Evolutionary conservation across 2,888 invertebrate genomes (phyloP).

Genomic region (Melieria picta): DNA sequence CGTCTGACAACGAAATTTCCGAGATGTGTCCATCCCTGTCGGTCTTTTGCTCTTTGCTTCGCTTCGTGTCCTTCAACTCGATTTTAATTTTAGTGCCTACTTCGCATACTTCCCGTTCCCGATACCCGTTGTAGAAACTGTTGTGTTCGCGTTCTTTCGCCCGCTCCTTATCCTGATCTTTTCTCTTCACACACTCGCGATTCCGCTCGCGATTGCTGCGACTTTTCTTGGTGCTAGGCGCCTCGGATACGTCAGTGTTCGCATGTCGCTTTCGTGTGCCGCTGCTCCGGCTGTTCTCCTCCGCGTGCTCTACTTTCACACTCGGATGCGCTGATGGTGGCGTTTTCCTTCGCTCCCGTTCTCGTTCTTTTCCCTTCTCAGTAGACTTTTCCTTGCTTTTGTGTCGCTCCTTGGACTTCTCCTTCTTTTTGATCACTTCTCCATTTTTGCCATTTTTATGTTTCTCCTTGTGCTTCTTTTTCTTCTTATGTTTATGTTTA

Average conservation of each 20-base stretch:
- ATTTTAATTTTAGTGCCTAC: conserved; percentile 37
- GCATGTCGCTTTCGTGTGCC: conserved; percentile 35
- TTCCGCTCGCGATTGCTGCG: conserved; percentile 9
- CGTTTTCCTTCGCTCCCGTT: background rate
- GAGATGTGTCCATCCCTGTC: conserved; percentile 49
- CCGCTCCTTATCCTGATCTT: conserved; percentile 50
- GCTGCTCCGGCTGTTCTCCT: background rate
- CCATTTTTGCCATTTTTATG: conserved; percentile 51
- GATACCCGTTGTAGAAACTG: conserved; percentile 53
- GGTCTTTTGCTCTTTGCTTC: background rate
- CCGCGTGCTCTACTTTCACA: conserved; percentile 12
- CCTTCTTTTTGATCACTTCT: conserved; percentile 47
- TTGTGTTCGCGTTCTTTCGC: conserved; percentile 44
- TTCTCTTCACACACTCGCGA: conserved; percentile 13
- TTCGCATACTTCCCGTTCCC: conserved; percentile 39
- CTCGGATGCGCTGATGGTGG: background rate
- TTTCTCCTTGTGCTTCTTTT: conserved; percentile 51
- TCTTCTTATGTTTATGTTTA: conserved; percentile 55
- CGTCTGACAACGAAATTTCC: conserved; percentile 63
- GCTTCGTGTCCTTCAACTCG: conserved; percentile 26
- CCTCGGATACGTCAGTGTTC: conserved; percentile 28
- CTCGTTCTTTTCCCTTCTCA: conserved; percentile 14
- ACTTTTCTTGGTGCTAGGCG: background rate
- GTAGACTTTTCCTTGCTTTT: conserved; percentile 36
- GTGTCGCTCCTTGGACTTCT: conserved; percentile 34